A percentile compares a stretch with the other conserved stretches of the same genome.
These are phyloP conservation scores for Drosophila greeni DNA, from an alignment of 2,888 invertebrate species.

Conservation along the genomic window DNA sequence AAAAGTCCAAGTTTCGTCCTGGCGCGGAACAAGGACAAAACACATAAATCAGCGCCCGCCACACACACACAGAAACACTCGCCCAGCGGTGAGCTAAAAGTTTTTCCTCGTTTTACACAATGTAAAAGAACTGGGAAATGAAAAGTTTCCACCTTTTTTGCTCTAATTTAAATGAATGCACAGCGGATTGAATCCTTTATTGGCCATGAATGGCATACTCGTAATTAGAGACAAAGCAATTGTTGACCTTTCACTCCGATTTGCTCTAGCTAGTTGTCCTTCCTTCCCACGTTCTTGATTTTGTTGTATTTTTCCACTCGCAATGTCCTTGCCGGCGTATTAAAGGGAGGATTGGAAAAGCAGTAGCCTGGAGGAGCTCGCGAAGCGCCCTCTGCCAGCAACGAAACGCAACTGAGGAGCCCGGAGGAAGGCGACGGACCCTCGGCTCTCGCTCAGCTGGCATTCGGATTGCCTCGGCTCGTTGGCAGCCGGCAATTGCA, in stretches of 20 bases:
- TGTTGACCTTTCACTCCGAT: conserved; percentile 41
- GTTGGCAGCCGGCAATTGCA: conserved; percentile 31
- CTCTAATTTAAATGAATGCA: conserved; percentile 24
- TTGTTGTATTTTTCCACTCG: conserved; percentile 45
- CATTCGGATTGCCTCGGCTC: conserved; percentile 21
- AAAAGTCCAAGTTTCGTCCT: conserved; percentile 42
- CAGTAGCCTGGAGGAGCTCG: conserved; percentile 16
- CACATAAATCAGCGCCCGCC: conserved; percentile 43
- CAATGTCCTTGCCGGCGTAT: conserved; percentile 31
- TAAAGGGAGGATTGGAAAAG: conserved; percentile 5
- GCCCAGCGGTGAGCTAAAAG: conserved; percentile 23
- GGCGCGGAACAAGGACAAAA: conserved; percentile 46
- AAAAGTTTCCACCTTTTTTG: conserved; percentile 44
- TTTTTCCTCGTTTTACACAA: conserved; percentile 28
- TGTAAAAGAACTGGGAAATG: conserved; percentile 35
- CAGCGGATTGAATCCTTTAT: conserved; percentile 41
- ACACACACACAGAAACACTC: conserved; percentile 1
- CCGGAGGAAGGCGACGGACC: conserved; percentile 6
- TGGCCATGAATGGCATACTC: conserved; percentile 33
- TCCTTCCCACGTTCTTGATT: conserved; percentile 1
- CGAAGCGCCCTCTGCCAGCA: conserved; percentile 30
- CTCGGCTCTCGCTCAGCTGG: conserved; percentile 8
- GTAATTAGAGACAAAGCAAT: conserved; percentile 45
- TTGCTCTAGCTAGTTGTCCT: conserved; percentile 11
- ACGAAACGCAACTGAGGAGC: conserved; percentile 55